Conservation (phyloP, 2,113 vertebrate species). For the Arvicanthis niloticus region DNA sequence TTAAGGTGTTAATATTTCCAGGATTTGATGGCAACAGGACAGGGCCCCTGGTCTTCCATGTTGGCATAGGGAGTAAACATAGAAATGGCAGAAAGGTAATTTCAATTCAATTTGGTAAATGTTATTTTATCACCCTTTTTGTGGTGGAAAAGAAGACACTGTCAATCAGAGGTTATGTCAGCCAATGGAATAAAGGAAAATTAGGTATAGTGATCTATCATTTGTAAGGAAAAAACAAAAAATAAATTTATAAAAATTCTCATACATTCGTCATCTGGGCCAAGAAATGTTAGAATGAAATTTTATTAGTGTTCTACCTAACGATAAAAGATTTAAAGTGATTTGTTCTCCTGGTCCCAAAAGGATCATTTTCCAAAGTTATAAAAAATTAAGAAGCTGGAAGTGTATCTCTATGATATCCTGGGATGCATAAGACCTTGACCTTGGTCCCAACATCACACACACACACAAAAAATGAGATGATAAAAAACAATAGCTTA, state of each 20-base stretch:
- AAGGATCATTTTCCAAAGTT: neutral
- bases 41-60: neutral
- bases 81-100: neutral
- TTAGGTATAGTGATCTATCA: neutral
- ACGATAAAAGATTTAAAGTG: neutral
- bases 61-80: accelerated
- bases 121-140: neutral
- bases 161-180: neutral
- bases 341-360: neutral
- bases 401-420: neutral
- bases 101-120: neutral
- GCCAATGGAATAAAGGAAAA: neutral
- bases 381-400: neutral
- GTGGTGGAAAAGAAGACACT: neutral
- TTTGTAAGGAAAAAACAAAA: neutral
- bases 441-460: neutral
- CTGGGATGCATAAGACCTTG: neutral
- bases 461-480: neutral
- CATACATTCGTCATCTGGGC: neutral
- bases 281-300: neutral
- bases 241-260: neutral
- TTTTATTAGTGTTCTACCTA: neutral
- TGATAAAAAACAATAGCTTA: constrained; percentile 7
- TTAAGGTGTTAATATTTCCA: neutral
- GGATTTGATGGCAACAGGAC: neutral